Evolutionary conservation across 2,797 vertebrate genomes (phyloP), one percentile per base, ranked within the genome.

Genomic region (Crypturellus tataupa): DNA sequence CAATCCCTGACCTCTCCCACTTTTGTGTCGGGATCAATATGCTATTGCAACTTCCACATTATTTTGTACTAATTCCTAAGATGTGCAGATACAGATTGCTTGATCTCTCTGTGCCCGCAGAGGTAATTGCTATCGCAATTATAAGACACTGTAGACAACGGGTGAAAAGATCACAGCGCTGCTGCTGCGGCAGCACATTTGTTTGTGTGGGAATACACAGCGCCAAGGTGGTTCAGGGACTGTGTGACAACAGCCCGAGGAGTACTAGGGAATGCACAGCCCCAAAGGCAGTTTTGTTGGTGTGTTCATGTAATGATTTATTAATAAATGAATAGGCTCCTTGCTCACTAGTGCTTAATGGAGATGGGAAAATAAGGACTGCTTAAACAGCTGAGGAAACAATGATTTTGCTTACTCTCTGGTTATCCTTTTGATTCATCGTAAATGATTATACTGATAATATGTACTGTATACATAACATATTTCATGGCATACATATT

Each of bases 81-180:
- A 73, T 64, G 24, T 2, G 3, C 62, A 83, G 51, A 71, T 33
- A 85, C 3, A 80, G 29, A 85, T 80, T 82, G 75, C 75, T 60
- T 94, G 24, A 85, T 29, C 83, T 89, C 73, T 65, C 64, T 95
- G n/a, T 73, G 60, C 62, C 67, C 87, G 21, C 47, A 67, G 53
- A 64, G 46, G 47, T 87, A 73, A 87, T 80, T 9, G 10, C 55
- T 83, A 63, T 68, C 13, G 33, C 55, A 85, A 76, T 83, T 79
- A 72, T 44, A 87, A 91, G 85, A 25, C 3, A 4, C 25, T 80
- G 70, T 39, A 81, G 91, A 85, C 80, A 87, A 72, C 42, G 39
- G n/a, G 56, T 84, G 60, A 67, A 91, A 92, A 91, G 33, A 58
- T 77, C 40, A 20, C 1, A 1, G 40, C 70, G 70, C 53, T 1